Conservation (phyloP, 92 coral and sea anemone genomes). For the Phymanthus crucifer region DNA sequence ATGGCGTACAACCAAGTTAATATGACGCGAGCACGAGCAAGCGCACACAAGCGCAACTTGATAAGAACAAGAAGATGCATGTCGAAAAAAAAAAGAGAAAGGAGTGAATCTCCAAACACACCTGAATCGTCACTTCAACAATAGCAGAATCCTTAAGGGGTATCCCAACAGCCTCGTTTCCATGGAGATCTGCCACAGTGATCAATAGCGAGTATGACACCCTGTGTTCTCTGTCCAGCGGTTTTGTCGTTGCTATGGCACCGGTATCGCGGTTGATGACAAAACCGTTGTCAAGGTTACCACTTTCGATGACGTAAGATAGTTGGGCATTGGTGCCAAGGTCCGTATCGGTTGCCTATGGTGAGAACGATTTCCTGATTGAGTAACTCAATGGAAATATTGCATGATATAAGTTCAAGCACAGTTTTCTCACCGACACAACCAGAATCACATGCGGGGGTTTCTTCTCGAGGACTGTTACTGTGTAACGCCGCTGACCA, state of each 20-base stretch:
- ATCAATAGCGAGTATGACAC: slow-evolving; percentile 61
- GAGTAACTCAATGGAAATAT: neutral
- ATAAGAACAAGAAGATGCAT: neutral
- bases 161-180: slow-evolving; percentile 72
- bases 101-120: neutral
- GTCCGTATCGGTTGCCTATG: slow-evolving; percentile 86
- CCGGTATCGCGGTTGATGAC: slow-evolving; percentile 66
- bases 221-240: slow-evolving; percentile 72
- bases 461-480: slow-evolving; percentile 66
- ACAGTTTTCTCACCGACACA: slow-evolving; percentile 52
- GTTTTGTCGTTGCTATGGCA: slow-evolving; percentile 64
- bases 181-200: slow-evolving; percentile 80
- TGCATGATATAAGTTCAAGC: too few species aligned
- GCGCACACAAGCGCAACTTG: too few species aligned
- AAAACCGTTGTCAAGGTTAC: slow-evolving; percentile 71
- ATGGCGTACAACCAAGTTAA: neutral
- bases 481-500: slow-evolving; percentile 81
- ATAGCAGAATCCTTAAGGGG: slow-evolving; percentile 81
- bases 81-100: neutral
- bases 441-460: slow-evolving; percentile 62
- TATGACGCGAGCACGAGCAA: neutral
- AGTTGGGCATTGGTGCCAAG: slow-evolving; percentile 79
- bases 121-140: slow-evolving; percentile 84
- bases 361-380: neutral
- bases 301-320: slow-evolving; percentile 68